These are phyloP conservation scores for Platygyra sinensis DNA, from an alignment of 64 coral and sea anemone species.

Conservation along the genomic window DNA sequence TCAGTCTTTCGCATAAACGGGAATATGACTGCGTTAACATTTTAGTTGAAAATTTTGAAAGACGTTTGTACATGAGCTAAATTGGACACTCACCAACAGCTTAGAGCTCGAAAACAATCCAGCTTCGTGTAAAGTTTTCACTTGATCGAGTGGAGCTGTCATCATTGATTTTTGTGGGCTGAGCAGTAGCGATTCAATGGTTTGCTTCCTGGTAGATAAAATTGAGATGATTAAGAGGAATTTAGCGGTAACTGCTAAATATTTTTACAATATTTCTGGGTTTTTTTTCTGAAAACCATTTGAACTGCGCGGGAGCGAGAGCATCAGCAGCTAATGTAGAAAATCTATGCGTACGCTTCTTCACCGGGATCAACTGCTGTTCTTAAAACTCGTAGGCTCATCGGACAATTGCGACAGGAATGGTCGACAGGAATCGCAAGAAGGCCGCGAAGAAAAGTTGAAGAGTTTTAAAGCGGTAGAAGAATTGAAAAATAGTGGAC, in stretches of 20 bases:
- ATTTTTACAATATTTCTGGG: not conserved
- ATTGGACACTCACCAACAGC: constrained; percentile 54
- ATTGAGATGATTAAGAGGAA: not conserved
- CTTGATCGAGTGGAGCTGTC: constrained; percentile 63
- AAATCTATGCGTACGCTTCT: constrained; percentile 6
- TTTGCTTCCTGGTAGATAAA: not conserved
- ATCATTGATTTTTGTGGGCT: not conserved
- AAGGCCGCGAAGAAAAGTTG: not conserved
- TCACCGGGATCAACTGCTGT: not conserved
- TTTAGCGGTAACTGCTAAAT: not conserved
- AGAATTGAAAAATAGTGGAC: not conserved
- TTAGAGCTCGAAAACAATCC: constrained; percentile 79
- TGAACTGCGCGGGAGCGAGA: constrained; percentile 15
- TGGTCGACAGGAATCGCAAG: not conserved
- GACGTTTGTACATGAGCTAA: not conserved
- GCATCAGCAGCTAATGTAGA: not conserved
- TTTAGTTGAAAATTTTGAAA: no score
- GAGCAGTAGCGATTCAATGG: not conserved
- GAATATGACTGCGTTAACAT: no score
- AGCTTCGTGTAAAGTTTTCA: constrained; percentile 84
- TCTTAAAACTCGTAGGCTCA: not conserved
- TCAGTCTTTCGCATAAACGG: no score
- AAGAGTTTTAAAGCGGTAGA: not conserved
- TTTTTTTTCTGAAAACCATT: constrained; percentile 1
- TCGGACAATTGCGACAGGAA: no score